phyloP scores from a whole-genome alignment of 2,797 vertebrate species.

The Rallus crepitans region DNA sequence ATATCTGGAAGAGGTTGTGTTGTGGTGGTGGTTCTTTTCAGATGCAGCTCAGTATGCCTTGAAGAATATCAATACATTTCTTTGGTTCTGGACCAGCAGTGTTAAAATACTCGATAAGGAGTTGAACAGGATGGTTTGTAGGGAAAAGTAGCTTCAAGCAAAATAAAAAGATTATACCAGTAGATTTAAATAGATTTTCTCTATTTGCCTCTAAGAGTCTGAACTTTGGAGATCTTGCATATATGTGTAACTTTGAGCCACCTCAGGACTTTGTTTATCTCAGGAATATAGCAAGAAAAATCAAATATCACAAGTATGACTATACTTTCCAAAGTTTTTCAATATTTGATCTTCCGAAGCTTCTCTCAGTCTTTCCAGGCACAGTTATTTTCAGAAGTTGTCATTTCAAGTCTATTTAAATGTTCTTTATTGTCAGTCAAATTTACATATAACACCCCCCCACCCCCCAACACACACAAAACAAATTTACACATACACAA shows the following conservation, averaged over 20 bases:
- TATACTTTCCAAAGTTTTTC: background rate
- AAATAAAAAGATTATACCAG: conserved; percentile 28
- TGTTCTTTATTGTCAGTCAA: background rate
- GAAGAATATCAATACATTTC: conserved; percentile 24
- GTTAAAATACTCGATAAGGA: conserved; percentile 41
- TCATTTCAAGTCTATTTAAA: background rate
- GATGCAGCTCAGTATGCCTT: background rate
- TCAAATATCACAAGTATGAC: background rate
- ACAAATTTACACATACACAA: background rate
- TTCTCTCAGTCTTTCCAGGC: background rate
- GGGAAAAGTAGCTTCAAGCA: background rate
- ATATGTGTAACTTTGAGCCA: background rate
- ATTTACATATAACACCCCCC: background rate
- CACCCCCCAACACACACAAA: background rate
- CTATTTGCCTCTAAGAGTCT: background rate
- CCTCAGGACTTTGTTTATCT: background rate
- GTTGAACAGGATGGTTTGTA: background rate
- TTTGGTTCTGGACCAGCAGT: conserved; percentile 22
- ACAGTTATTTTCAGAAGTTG: conserved; percentile 5
- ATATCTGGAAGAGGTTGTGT: background rate
- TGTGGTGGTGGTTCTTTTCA: conserved; percentile 30
- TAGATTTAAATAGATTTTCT: conserved; percentile 58
- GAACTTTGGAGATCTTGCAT: background rate
- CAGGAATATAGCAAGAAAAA: background rate
- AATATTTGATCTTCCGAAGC: conserved; percentile 1